Evolutionary conservation across 1,140 invertebrate species (phyloP).

Genomic region (Galendromus occidentalis): DNA sequence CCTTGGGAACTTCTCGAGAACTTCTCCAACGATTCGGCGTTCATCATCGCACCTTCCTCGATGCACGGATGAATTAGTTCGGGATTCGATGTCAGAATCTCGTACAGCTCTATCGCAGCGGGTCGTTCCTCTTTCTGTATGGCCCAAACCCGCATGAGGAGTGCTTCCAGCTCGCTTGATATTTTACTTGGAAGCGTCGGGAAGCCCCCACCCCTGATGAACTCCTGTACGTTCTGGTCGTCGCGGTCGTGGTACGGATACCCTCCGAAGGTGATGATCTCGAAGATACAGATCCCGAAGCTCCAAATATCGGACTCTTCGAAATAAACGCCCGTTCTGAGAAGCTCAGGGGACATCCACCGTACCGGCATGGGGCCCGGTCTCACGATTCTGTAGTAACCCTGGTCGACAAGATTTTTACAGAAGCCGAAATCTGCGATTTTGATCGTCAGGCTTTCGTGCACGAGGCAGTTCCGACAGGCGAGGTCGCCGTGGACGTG

Average conservation of each 20-base stretch:
- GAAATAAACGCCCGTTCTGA: constrained; percentile 58
- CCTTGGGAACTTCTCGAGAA: too few species aligned
- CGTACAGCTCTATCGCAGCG: constrained; percentile 50
- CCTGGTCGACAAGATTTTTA: constrained; percentile 59
- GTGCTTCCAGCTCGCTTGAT: constrained; percentile 35
- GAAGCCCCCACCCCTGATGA: constrained; percentile 50
- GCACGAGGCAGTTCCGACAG: constrained; percentile 68
- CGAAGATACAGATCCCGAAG: constrained; percentile 59
- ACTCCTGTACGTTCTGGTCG: constrained; percentile 59
- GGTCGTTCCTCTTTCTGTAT: constrained; percentile 45
- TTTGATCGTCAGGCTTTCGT: constrained; percentile 55
- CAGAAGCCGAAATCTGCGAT: constrained; percentile 86
- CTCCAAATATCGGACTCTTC: constrained; percentile 66
- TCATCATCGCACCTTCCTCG: constrained; percentile 28
- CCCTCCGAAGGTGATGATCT: constrained; percentile 66
- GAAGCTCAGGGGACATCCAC: constrained; percentile 76
- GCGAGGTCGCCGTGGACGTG: constrained; percentile 69
- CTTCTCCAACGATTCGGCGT: too few species aligned
- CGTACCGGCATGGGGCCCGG: constrained; percentile 55
- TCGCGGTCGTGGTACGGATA: constrained; percentile 65
- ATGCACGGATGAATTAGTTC: constrained; percentile 53
- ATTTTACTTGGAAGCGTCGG: constrained; percentile 39
- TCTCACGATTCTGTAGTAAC: constrained; percentile 66
- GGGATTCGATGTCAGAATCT: constrained; percentile 50
- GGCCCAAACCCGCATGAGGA: constrained; percentile 57